Base-by-base conservation (phyloP, 2,888 invertebrate genomes). In the Pyrgus malvae region DNA sequence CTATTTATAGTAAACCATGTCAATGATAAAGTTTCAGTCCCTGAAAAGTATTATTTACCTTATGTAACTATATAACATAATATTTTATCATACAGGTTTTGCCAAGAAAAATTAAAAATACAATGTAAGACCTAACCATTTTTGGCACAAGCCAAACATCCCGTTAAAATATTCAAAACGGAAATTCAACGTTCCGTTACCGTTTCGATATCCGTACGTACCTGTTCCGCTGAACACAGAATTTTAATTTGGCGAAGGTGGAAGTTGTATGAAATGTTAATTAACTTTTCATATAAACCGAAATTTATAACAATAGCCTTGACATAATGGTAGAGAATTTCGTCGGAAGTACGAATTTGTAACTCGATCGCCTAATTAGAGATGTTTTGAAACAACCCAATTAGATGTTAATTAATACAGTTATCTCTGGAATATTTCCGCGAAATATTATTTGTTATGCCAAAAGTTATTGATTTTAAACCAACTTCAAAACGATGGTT, bases 301-400 rank as follows among this genome's bases (percentile, higher is more conserved):
- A 59, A 55, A 45, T 35, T 48, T 41, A 64, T 66, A 64, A 73
- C 70, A 74, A 76, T 69, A 75, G 70, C 66, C 65, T 71, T 70
- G 63, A 66, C 67, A 66, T 68, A 70, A 72, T 67, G 65, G 65
- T 63, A 62, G 60, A 55, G 55, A 64, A 56, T 61, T 67, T 60
- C 59, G 44, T 21, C 31, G 55, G 35, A 64, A 58, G 60, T 74
- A 71, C 72, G 69, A 83, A 76, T 79, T 82, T 77, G 79, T 80
- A 84, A 83, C 80, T 80, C 76, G 78, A 83, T 82, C 76, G 74
- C 68, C 76, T 80, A 80, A 84, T 84, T 80, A 80, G 74, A 76
- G 67, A 75, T 83, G 81, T 83, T 77, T 76, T 66, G 66, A 61
- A 75, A 74, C 73, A 76, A 70, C 70, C 70, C 61, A 64, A 65